phyloP scores from a whole-genome alignment of 2,797 vertebrate species.

The Synanceia verrucosa region DNA sequence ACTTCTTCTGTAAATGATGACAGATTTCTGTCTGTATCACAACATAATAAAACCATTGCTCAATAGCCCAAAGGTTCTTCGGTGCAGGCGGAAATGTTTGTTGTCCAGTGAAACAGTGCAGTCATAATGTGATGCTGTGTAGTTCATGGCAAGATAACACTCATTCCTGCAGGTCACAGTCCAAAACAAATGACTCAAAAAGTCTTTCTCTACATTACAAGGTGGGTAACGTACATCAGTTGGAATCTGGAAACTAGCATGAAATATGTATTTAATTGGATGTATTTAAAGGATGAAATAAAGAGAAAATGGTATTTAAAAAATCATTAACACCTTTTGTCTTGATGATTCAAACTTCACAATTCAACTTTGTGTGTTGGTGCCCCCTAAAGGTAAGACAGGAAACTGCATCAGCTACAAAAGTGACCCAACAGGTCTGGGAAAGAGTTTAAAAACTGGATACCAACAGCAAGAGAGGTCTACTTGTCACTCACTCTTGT shows the following conservation, averaged over 20 bases:
- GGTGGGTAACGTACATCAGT: background rate
- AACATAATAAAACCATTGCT: background rate
- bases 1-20: background rate
- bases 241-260: background rate
- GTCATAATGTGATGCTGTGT: background rate
- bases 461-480: background rate
- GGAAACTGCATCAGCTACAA: background rate
- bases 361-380: background rate
- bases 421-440: background rate
- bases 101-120: background rate
- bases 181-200: background rate
- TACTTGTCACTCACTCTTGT: background rate
- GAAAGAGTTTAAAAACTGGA: background rate
- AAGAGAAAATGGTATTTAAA: background rate
- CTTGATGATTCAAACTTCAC: background rate
- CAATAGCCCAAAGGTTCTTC: background rate
- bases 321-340: background rate
- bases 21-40: background rate
- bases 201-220: background rate
- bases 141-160: background rate
- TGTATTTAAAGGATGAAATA: background rate
- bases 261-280: background rate
- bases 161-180: background rate
- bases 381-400: background rate
- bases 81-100: background rate